Evolutionary conservation across 2,888 invertebrate species (phyloP).

Genomic region (Alsophila aescularia): DNA sequence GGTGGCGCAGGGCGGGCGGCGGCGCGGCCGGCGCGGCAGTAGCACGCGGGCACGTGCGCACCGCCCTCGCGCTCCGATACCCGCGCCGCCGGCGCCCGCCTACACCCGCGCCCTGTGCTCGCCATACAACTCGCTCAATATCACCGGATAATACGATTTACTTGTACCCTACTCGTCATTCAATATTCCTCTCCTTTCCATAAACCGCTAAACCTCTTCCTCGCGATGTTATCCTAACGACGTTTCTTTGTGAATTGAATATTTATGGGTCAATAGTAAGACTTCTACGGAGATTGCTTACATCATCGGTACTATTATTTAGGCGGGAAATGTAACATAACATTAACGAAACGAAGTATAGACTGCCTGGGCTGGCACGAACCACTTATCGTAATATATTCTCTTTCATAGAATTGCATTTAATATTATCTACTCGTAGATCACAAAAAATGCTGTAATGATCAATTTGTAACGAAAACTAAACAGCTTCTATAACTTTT

Average conservation of each 20-base stretch:
- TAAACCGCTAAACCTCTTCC: conserved; percentile 9
- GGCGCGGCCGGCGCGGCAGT: conserved; percentile 73
- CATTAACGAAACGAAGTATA: conserved; percentile 25
- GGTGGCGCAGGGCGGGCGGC: conserved; percentile 46
- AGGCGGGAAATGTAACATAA: conserved; percentile 71
- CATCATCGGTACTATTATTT: conserved; percentile 70
- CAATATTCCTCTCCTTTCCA: conserved; percentile 10
- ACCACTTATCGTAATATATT: not conserved
- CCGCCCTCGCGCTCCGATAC: conserved; percentile 65
- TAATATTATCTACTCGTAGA: not conserved
- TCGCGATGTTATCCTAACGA: conserved; percentile 6
- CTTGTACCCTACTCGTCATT: conserved; percentile 19
- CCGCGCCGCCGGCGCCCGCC: conserved; percentile 45
- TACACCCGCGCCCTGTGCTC: conserved; percentile 51
- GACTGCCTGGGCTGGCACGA: conserved; percentile 4
- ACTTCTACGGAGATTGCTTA: conserved; percentile 69
- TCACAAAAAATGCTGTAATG: not conserved
- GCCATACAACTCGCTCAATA: conserved; percentile 64
- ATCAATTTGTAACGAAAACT: not conserved
- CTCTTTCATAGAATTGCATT: not conserved
- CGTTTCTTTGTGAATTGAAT: conserved; percentile 48
- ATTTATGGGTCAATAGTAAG: conserved; percentile 74
- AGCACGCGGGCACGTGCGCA: conserved; percentile 79
- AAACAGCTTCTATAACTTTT: not conserved
- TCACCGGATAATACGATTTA: conserved; percentile 39